Evolutionary conservation across 2,797 vertebrate genomes (phyloP).

Genomic region (Taeniopygia guttata): DNA sequence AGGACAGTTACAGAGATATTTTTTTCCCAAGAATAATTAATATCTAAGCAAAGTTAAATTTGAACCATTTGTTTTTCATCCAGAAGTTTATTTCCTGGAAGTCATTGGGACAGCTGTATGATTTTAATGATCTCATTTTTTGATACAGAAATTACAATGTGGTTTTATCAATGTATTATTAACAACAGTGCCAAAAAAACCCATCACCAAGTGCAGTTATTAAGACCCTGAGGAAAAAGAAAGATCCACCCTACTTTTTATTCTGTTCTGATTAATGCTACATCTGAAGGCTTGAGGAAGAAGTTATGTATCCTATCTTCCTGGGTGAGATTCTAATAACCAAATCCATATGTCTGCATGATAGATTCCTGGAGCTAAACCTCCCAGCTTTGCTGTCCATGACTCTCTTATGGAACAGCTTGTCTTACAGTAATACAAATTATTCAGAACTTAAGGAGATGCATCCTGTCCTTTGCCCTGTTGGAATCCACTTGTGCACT

Average conservation of each 20-base stretch:
- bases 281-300: background rate
- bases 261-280: background rate
- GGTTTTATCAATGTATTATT: background rate
- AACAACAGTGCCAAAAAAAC: background rate
- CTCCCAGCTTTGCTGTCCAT: background rate
- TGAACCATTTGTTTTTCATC: background rate
- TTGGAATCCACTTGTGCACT: background rate
- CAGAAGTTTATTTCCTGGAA: background rate
- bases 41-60: background rate
- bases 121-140: background rate
- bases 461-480: background rate
- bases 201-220: background rate
- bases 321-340: background rate
- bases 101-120: background rate
- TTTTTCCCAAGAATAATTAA: background rate
- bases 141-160: background rate
- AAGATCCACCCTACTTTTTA: background rate
- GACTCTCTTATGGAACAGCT: background rate
- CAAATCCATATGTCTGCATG: background rate
- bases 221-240: background rate
- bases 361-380: background rate
- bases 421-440: background rate
- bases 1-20: background rate
- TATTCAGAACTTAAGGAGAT: background rate
- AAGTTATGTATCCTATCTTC: background rate